Evolutionary conservation across 53 echinoderm and acorn worm species (phyloP).

Genomic region (Echinometra lucunter): DNA sequence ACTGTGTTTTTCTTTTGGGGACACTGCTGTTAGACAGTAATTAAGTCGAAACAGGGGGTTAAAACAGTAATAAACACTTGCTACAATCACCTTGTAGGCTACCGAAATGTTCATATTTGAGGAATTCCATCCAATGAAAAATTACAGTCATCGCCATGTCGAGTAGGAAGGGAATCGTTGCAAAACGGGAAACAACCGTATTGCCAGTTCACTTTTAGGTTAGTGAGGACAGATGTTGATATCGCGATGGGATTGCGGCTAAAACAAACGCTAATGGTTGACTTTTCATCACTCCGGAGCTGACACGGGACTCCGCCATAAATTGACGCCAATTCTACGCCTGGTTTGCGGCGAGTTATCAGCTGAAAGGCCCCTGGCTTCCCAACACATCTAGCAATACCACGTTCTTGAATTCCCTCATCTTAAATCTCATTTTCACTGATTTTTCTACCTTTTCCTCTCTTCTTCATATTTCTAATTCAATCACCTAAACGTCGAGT

Average conservation of each 20-base stretch:
- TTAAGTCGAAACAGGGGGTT: no score
- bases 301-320: background rate
- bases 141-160: background rate
- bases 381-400: background rate
- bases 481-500: slow-evolving; percentile 1
- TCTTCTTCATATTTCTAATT: slow-evolving; percentile 7
- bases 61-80: no score
- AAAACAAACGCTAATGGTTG: background rate
- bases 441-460: background rate
- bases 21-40: no score
- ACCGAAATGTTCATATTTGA: no score
- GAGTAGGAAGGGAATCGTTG: background rate
- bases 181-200: background rate
- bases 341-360: slow-evolving; percentile 8
- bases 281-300: background rate
- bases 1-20: no score
- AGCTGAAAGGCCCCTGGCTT: background rate
- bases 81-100: no score
- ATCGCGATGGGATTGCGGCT: background rate
- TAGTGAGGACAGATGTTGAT: background rate
- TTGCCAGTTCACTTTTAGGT: background rate
- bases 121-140: background rate
- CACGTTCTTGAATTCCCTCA: background rate
- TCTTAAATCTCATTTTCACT: slow-evolving; percentile 25
- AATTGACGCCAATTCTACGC: slow-evolving; percentile 43